Base-by-base conservation (phyloP, 2,113 vertebrate genomes). In the Riparia riparia region DNA sequence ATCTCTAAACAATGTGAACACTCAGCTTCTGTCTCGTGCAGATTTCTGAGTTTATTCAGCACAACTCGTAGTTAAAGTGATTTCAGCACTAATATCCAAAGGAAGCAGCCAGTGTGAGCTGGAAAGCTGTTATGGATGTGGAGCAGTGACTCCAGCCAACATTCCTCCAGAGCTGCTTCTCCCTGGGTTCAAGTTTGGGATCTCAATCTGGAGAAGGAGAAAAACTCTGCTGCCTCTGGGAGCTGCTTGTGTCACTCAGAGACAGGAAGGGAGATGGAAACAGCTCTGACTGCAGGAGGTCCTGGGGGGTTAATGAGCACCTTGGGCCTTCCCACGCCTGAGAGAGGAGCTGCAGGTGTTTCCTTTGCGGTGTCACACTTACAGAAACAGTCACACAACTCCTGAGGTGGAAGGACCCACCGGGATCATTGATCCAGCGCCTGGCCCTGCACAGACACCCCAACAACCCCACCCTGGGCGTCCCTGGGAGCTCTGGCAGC, bases 21-120 rank as follows among this genome's bases (percentile, higher is more conserved):
- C 31, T 54, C 37, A 18, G 74, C 29, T 86, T 57, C 15, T 37
- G 6, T 24, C 39, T 61, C 57, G 10, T 9, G 12, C 10, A 32
- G 71, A 26, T 49, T 42, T 39, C 25, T 16, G 12, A 37, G 37
- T 68, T 89, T 89, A 29, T 45, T 39, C 57, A 58, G 53, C 37
- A 11, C 41, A 34, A 0, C 53, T 61, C 2, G 0, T 15, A 9
- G 28, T 45, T 28, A 9, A 81, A 42, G 47, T 4, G 49, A 63
- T 66, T 78, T 50, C 87, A 53, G 65, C 47, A 28, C 24, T 15
- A 12, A 24, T 3, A 12, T 1, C 22, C 22, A 26, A 34, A 71
- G 39, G 39, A 17, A 74, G 61, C 14, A 21, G 69, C 32, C 44
- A 8, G 13, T 7, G 8, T 2, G 17, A 42, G 37, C 50, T 29